These are phyloP conservation scores for Blastomussa wellsi DNA, from an alignment of 92 coral and sea anemone species.

Conservation along the genomic window DNA sequence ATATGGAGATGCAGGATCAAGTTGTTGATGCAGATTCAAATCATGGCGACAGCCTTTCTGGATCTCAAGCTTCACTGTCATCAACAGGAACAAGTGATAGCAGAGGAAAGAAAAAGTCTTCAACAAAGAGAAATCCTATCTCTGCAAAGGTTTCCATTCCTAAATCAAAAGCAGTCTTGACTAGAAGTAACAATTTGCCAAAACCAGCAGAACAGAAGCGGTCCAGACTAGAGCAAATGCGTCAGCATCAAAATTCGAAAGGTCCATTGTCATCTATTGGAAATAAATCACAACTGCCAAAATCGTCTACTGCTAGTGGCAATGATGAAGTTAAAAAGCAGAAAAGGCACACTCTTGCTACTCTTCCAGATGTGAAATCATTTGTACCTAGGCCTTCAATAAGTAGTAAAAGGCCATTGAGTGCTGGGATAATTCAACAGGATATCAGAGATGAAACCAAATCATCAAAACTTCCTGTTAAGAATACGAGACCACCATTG, in stretches of 20 bases:
- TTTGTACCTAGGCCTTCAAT: slow-evolving; percentile 28
- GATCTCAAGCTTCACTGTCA: slow-evolving; percentile 63
- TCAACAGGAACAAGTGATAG: slow-evolving; percentile 50
- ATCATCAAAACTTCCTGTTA: slow-evolving; percentile 36
- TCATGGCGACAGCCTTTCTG: slow-evolving; percentile 31
- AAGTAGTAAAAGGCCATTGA: slow-evolving; percentile 12
- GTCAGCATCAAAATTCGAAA: slow-evolving; percentile 20
- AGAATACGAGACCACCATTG: slow-evolving; percentile 4
- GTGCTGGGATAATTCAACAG: slow-evolving; percentile 1
- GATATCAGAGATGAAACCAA: not conserved
- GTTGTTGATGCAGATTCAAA: slow-evolving; percentile 8
- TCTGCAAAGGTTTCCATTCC: slow-evolving; percentile 32
- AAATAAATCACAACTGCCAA: slow-evolving; percentile 4
- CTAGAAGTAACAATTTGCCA: not conserved
- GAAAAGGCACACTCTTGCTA: slow-evolving; percentile 33
- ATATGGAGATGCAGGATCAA: not conserved
- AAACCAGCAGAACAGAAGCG: slow-evolving; percentile 28
- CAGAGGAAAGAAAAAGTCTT: slow-evolving; percentile 20
- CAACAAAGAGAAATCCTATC: slow-evolving; percentile 3
- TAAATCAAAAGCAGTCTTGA: slow-evolving; percentile 27
- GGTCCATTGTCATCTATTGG: slow-evolving; percentile 1
- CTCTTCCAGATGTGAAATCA: slow-evolving; percentile 20
- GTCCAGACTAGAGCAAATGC: slow-evolving; percentile 38
- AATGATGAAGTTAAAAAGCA: slow-evolving; percentile 3
- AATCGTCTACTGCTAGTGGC: not conserved